Percentiles rank a stretch among this genome's conserved stretches.
These are phyloP conservation scores for Heliconius cydno DNA, from an alignment of 2,888 invertebrate genomes.

Conservation along the genomic window DNA sequence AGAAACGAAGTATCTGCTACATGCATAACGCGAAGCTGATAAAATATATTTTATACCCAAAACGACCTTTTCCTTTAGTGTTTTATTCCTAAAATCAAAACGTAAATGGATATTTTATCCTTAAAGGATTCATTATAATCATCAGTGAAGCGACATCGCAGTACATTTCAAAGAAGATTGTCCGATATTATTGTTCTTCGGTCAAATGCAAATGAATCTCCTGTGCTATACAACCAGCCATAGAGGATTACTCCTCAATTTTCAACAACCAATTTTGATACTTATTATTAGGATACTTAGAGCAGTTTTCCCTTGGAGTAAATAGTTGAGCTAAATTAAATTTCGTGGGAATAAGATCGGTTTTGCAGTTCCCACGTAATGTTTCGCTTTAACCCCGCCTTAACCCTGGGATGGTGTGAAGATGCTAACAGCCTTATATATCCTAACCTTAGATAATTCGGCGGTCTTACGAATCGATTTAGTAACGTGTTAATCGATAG, in stretches of 20 bases:
- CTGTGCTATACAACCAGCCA: slow-evolving; percentile 38
- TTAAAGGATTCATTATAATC: slow-evolving; percentile 34
- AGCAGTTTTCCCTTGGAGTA: slow-evolving; percentile 26
- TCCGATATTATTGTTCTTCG: slow-evolving; percentile 63
- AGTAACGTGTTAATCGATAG: slow-evolving; percentile 6
- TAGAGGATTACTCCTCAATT: slow-evolving; percentile 12
- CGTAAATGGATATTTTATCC: slow-evolving; percentile 19
- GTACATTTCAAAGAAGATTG: slow-evolving; percentile 47
- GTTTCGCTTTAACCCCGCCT: slow-evolving; percentile 65
- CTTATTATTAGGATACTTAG: slow-evolving; percentile 11
- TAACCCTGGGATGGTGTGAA: slow-evolving; percentile 68
- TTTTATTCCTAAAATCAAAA: slow-evolving; percentile 4
- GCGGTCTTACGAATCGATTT: slow-evolving; percentile 38
- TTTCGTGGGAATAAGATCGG: slow-evolving; percentile 68
- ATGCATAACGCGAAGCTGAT: no score
- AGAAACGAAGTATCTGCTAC: background rate
- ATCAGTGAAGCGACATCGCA: slow-evolving; percentile 35
- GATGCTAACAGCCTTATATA: slow-evolving; percentile 54
- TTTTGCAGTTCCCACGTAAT: slow-evolving; percentile 64
- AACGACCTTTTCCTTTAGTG: background rate
- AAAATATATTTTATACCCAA: no score
- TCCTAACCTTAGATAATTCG: slow-evolving; percentile 48
- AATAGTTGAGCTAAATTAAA: slow-evolving; percentile 18
- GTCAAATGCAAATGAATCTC: slow-evolving; percentile 66
- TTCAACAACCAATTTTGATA: slow-evolving; percentile 29